Evolutionary conservation across 2,797 vertebrate species (phyloP).

Genomic region (Pipistrellus kuhlii): DNA sequence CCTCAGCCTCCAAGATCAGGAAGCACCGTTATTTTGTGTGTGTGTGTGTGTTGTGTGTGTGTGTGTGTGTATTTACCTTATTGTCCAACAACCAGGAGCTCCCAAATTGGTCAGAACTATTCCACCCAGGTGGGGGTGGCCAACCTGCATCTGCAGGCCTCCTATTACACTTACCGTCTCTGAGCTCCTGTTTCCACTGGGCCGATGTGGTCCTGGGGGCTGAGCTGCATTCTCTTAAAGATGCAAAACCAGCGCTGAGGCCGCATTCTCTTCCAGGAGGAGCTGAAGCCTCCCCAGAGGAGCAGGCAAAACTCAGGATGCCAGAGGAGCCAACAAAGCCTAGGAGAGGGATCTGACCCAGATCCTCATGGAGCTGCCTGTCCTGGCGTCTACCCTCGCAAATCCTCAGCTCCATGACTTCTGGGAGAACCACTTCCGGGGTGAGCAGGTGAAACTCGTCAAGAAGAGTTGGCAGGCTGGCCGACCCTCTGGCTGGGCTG

Average conservation of each 20-base stretch:
- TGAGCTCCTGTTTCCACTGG: accelerated
- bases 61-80: neutral
- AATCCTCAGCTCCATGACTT: too few relatives aligned
- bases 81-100: neutral
- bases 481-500: neutral
- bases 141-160: neutral
- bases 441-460: neutral
- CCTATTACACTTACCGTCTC: too few relatives aligned
- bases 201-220: too few relatives aligned
- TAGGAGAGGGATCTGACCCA: neutral
- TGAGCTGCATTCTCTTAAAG: neutral
- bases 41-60: too few relatives aligned
- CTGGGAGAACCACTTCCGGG: too few relatives aligned
- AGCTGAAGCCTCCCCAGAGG: neutral
- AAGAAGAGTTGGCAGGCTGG: neutral
- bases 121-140: too few relatives aligned
- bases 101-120: neutral
- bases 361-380: too few relatives aligned
- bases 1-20: neutral
- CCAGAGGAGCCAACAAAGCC: neutral
- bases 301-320: too few relatives aligned
- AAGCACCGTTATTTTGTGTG: neutral
- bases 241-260: neutral
- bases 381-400: neutral
- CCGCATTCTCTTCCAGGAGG: neutral